Conservation (phyloP, 2,113 vertebrate genomes). For the Larimichthys polyactis region DNA sequence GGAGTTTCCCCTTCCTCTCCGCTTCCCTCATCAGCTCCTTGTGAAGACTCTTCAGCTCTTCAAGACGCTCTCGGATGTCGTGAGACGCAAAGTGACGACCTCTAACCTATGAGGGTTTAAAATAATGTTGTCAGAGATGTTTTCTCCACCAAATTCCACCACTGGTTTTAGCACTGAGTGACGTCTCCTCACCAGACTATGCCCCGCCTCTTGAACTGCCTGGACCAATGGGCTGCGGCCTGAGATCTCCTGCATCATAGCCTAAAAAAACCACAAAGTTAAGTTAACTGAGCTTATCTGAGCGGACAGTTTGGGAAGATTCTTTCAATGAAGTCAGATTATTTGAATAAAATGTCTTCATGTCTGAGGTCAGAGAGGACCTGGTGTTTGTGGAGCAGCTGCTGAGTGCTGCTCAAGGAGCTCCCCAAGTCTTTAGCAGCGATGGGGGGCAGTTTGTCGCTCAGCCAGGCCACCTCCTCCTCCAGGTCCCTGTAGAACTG, state of each 20-base stretch:
- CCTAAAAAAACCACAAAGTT: conserved; percentile 71
- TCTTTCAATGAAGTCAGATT: not conserved
- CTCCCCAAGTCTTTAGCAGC: conserved; percentile 82
- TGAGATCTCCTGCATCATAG: conserved; percentile 87
- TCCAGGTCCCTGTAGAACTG: conserved; percentile 89
- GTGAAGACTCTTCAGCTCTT: conserved; percentile 84
- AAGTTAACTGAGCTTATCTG: not conserved
- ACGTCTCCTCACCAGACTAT: conserved; percentile 78
- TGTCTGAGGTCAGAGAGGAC: conserved; percentile 65
- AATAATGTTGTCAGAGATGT: not conserved
- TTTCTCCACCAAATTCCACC: not conserved
- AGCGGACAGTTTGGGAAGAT: not conserved
- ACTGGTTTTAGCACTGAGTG: not conserved
- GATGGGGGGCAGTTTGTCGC: conserved; percentile 82
- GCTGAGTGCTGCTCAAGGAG: conserved; percentile 80
- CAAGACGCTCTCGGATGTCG: conserved; percentile 83
- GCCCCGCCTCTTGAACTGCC: conserved; percentile 87
- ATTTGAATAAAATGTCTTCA: not conserved
- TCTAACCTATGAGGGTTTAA: conserved; percentile 59
- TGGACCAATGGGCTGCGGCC: conserved; percentile 83
- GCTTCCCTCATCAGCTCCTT: conserved; percentile 81
- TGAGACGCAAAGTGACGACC: conserved; percentile 85
- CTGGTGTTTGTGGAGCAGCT: conserved; percentile 90
- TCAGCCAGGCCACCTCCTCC: conserved; percentile 89
- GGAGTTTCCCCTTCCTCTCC: conserved; percentile 74